These are phyloP conservation scores for Anguilla pacifica DNA, from an alignment of 2,797 vertebrate genomes.

Conservation along the genomic window DNA sequence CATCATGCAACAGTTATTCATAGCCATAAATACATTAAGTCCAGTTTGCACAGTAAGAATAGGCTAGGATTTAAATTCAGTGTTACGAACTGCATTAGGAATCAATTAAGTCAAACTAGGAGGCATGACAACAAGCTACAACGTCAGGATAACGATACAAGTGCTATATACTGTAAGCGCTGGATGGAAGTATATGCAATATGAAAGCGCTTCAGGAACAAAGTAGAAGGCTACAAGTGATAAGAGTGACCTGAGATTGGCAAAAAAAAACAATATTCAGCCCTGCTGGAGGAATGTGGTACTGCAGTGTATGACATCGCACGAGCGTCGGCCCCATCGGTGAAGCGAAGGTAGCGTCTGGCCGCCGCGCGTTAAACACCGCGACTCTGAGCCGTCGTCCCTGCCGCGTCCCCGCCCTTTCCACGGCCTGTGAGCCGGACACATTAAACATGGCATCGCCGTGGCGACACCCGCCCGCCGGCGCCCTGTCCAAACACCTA, in stretches of 20 bases:
- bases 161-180: no score
- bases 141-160: no score
- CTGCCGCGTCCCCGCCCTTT: neutral
- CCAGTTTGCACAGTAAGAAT: no score
- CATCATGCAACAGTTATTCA: no score
- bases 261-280: neutral
- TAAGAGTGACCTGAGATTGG: no score
- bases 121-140: no score
- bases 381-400: neutral
- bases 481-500: conserved; percentile 12
- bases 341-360: neutral
- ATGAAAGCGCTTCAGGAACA: neutral
- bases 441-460: neutral
- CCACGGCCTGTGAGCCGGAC: neutral
- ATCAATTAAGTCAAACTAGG: no score
- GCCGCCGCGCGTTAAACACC: neutral
- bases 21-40: no score
- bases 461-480: neutral
- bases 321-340: neutral
- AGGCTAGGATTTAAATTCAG: no score
- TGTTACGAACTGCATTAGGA: no score
- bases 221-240: neutral
- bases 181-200: no score
- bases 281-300: neutral
- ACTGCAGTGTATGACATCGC: neutral